phyloP scores from a whole-genome alignment of 2,113 vertebrate species.

The Oryzias melastigma region DNA sequence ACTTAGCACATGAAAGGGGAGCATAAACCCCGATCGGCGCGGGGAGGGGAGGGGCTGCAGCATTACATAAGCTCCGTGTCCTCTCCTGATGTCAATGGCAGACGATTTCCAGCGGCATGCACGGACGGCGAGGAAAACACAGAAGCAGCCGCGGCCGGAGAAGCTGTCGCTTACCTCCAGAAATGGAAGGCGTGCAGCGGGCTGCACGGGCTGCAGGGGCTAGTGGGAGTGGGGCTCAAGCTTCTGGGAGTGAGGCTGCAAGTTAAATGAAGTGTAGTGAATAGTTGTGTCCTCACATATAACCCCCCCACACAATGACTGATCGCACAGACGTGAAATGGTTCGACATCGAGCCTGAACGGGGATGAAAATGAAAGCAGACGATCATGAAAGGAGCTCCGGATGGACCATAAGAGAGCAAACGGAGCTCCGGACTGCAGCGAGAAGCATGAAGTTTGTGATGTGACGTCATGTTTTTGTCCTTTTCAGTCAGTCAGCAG shows the following conservation, averaged over 20 bases:
- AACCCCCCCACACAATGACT: neutral
- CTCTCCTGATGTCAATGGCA: constrained; percentile 50
- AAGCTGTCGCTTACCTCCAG: constrained; percentile 92
- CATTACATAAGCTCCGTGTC: constrained; percentile 66
- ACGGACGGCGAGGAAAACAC: constrained; percentile 8
- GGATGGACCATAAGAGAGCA: neutral
- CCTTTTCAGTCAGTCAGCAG: neutral
- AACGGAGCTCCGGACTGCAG: neutral
- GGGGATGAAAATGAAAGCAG: neutral
- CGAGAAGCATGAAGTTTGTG: neutral
- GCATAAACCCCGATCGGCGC: constrained; percentile 54
- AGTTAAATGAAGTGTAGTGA: constrained; percentile 90
- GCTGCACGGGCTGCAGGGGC: constrained; percentile 98
- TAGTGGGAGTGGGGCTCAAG: constrained; percentile 99
- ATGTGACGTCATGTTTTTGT: constrained; percentile 4
- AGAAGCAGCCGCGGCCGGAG: constrained; percentile 45
- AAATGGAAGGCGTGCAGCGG: constrained; percentile 99
- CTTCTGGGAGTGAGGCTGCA: constrained; percentile 99
- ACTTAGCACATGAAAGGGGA: constrained; percentile 78
- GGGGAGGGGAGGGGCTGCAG: constrained; percentile 46
- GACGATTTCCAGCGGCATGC: constrained; percentile 31
- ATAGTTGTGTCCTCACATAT: constrained; percentile 53
- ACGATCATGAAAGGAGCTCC: constrained; percentile 4
- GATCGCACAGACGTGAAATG: constrained; percentile 30
- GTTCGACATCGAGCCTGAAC: neutral